Conservation (phyloP, 1,140 invertebrate genomes). For the Centruroides sculpturatus region DNA sequence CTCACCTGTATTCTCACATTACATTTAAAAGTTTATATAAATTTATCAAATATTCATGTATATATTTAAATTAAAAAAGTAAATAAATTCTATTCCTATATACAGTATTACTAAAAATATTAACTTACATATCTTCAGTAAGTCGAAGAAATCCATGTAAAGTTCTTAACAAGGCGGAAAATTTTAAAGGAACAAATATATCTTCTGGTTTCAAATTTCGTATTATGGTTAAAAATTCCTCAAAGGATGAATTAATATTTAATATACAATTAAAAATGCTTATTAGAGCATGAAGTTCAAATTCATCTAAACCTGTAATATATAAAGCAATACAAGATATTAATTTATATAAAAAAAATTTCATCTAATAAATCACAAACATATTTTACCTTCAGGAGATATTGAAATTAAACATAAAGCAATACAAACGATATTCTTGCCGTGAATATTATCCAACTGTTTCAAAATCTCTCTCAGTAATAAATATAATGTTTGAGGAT, state of each 20-base stretch:
- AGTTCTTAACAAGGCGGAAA: not conserved
- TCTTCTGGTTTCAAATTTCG: not conserved
- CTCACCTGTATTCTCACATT: too few species aligned
- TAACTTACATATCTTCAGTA: not conserved
- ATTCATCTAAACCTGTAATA: constrained; percentile 9
- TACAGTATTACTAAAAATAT: too few species aligned
- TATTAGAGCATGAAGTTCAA: constrained; percentile 7
- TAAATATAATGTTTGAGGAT: constrained; percentile 4
- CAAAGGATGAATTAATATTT: not conserved
- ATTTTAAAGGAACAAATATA: not conserved
- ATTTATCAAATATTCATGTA: too few species aligned
- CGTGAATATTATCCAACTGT: constrained; percentile 11
- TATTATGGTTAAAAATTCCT: not conserved
- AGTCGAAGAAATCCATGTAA: not conserved
- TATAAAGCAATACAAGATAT: not conserved
- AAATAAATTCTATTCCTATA: too few species aligned
- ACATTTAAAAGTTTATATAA: too few species aligned
- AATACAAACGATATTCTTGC: not conserved
- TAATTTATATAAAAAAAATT: not conserved
- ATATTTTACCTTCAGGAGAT: constrained; percentile 7
- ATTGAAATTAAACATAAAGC: constrained; percentile 3
- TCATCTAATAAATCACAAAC: not conserved
- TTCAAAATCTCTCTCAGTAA: constrained; percentile 21
- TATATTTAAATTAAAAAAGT: too few species aligned
- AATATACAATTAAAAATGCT: not conserved